Base-by-base conservation (phyloP, 1,140 invertebrate genomes). In the Plutomurus gul region DNA sequence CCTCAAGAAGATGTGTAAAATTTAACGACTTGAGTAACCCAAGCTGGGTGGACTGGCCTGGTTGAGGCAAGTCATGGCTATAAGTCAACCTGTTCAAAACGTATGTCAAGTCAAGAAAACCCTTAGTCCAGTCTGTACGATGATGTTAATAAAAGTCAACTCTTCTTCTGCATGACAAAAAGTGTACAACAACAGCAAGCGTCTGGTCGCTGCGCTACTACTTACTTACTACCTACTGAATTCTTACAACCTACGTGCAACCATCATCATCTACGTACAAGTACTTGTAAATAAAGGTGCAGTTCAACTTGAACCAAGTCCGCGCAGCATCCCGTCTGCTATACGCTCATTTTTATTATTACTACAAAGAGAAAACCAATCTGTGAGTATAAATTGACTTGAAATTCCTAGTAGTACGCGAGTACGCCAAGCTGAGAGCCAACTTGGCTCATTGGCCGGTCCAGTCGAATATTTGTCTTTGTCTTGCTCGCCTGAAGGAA, bases 1-100 rank as follows among this genome's bases (percentile, higher is more conserved):
- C 36, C 56, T 65, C 13, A n/a, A n/a, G n/a, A 65, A 65, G 56
- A 65, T 65, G 56, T 65, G 56, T 65, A 65, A 65, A 65, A 65
- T 65, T 36, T 65, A 33, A 65, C 27, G 56, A 65, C 56, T 65
- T 65, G n/a, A 33, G 25, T 13, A 65, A 65, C 56, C 30, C 56
- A n/a, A 65, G 27, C 25, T 22, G 20, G 10, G 47, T 51, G 36
- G 4, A n/a, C 7, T 60, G 7, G 11, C n/a, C n/a, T n/a, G 20
- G 46, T 20, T 18, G 7, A 22, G 36, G 56, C 56, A 65, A 65
- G 56, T 65, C 56, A 65, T 65, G 56, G 56, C 27, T 13, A 65
- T 65, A 65, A 65, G 56, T 65, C 56, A 65, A 65, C 56, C 36
- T 65, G 56, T 30, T 65, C 27, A 36, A 65, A 13, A 33, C 8